Conservation (phyloP, 2,113 vertebrate species). For the Platichthys stellatus region DNA sequence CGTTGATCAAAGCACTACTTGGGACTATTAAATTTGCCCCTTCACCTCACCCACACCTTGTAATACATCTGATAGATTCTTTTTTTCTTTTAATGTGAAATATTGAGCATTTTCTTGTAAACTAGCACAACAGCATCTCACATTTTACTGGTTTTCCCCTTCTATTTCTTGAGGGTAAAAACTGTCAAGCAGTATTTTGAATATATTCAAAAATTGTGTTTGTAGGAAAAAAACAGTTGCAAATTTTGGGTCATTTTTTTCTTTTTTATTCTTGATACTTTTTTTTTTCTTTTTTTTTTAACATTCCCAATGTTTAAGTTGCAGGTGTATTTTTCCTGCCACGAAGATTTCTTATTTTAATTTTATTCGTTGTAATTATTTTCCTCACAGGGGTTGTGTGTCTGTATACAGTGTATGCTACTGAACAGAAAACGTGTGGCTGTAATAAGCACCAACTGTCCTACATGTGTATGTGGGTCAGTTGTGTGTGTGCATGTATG, state of each 20-base stretch:
- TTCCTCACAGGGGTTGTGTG: slow-evolving; percentile 54
- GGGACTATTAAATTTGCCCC: slow-evolving; percentile 28
- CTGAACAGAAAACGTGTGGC: slow-evolving; percentile 60
- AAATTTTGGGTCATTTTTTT: slow-evolving; percentile 21
- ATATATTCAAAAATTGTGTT: slow-evolving; percentile 67
- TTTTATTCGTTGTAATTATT: slow-evolving; percentile 54
- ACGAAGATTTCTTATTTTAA: slow-evolving; percentile 50
- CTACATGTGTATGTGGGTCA: slow-evolving; percentile 43
- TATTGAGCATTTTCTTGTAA: slow-evolving; percentile 53
- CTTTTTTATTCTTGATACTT: slow-evolving; percentile 29
- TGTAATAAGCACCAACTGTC: slow-evolving; percentile 53
- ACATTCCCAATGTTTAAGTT: slow-evolving; percentile 76
- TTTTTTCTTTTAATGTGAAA: slow-evolving; percentile 53
- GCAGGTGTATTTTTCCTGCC: slow-evolving; percentile 61
- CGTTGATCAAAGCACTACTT: slow-evolving; percentile 69
- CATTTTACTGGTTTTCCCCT: slow-evolving; percentile 52
- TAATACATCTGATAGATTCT: slow-evolving; percentile 25
- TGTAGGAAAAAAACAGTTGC: slow-evolving; percentile 44
- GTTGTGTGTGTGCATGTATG: slow-evolving; percentile 50
- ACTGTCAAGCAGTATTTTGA: slow-evolving; percentile 73
- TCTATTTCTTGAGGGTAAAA: slow-evolving; percentile 58
- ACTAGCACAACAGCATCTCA: slow-evolving; percentile 63
- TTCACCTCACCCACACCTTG: slow-evolving; percentile 46
- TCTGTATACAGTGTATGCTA: slow-evolving; percentile 65
- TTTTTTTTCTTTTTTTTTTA: neutral